Base-by-base conservation (phyloP, 1,140 invertebrate genomes). In the Lycorma delicatula region DNA sequence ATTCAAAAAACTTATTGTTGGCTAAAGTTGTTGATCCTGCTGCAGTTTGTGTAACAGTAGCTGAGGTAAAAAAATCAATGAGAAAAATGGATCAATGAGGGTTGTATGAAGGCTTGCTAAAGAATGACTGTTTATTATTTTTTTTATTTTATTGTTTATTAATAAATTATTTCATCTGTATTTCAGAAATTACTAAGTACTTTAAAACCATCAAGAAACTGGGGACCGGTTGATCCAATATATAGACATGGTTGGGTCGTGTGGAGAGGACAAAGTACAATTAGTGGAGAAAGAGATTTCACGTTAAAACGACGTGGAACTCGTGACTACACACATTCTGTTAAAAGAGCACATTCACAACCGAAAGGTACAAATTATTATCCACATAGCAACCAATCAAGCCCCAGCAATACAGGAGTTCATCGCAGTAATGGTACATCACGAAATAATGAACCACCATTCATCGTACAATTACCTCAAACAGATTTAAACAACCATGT, bases 201-300 rank as follows among this genome's bases (percentile, higher is more conserved):
- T 16, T 71, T 80, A 46, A 75, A 74, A 64, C 78, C 79, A 16
- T 77, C 79, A 0, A 69, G 78, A 4, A 78, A 81, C 54, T 82
- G 80, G 80, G 80, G 80, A 11, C 79, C 79, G 12, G 73, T 76
- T 11, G 80, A 82, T 60, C 79, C 80, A 11, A 80, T 81, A 56
- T 73, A 75, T 23, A 70, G 79, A n/a, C 77, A 81, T 65, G 78
- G 76, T 52, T 81, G 79, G 79, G 67, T 79, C 29, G 73, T 78
- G 27, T 75, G 78, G 68, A 59, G 65, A 20, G 64, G 67, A 36
- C 61, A 63, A 25, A 65, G 63, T 22, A 63, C 64, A 18, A 56
- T 63, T 61, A 75, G 65, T 60, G 78, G 79, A 1, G 72, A 77
- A 49, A 66, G 76, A 20, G 79, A 81, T 62, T 81, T 80, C 49